phyloP scores from a whole-genome alignment of 2,888 invertebrate species.

The Plagiodera versicolora region DNA sequence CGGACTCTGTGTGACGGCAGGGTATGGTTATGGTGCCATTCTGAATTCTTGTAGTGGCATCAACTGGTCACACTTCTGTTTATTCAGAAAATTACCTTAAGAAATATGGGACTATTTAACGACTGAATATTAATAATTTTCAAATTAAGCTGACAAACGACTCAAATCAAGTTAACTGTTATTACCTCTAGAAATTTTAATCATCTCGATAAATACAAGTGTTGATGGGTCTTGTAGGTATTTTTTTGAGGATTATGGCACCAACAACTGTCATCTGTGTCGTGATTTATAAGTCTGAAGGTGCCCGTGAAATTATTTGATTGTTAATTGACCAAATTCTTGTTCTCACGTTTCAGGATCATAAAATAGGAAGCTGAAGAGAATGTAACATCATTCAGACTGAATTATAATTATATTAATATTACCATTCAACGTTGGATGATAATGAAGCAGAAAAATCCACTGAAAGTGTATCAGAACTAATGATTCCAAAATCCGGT shows the following conservation, averaged over 20 bases:
- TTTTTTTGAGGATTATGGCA: background rate
- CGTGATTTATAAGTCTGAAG: slow-evolving; percentile 8
- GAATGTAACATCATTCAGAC: no score
- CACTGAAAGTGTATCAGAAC: no score
- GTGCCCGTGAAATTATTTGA: slow-evolving; percentile 2
- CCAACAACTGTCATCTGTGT: background rate
- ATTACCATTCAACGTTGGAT: no score
- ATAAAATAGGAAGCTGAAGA: no score
- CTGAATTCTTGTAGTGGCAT: slow-evolving; percentile 7
- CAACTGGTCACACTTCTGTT: slow-evolving; percentile 36
- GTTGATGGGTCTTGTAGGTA: slow-evolving; percentile 22
- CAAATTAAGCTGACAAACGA: slow-evolving; percentile 39
- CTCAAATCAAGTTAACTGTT: slow-evolving; percentile 36
- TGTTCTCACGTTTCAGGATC: background rate
- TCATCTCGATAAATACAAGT: slow-evolving; percentile 26
- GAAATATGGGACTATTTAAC: slow-evolving; percentile 37
- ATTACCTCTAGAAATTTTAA: slow-evolving; percentile 29
- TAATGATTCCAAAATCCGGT: background rate
- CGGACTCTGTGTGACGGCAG: slow-evolving; percentile 31
- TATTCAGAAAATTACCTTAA: slow-evolving; percentile 38
- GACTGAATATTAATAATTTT: slow-evolving; percentile 38
- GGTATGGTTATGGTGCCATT: slow-evolving; percentile 33
- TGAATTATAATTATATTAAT: no score
- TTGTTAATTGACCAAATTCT: background rate
- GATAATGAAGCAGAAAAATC: no score